Evolutionary conservation across 1,140 invertebrate species (phyloP).

Genomic region (Diorhabda carinulata): DNA sequence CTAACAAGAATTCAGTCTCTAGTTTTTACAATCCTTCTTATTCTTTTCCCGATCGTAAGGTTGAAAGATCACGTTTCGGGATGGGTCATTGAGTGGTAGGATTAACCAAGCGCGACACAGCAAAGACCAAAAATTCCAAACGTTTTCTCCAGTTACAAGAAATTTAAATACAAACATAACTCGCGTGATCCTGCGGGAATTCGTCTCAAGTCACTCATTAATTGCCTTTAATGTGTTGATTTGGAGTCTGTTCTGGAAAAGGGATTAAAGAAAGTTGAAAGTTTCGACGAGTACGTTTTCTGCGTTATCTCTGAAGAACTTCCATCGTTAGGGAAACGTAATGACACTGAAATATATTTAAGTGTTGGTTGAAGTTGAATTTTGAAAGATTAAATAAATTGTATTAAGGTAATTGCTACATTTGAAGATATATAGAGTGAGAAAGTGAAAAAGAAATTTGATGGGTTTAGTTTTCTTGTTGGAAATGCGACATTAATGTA

Average conservation of each 20-base stretch:
- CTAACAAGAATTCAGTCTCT: too few species aligned
- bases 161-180: constrained; percentile 16
- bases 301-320: not conserved
- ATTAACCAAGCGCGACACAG: not conserved
- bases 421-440: too few species aligned
- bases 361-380: not conserved
- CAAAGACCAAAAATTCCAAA: constrained; percentile 9
- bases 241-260: constrained; percentile 7
- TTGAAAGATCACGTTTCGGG: not conserved
- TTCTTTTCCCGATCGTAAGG: not conserved
- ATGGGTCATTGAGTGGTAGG: constrained; percentile 4
- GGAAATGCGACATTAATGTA: not conserved
- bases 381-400: not conserved
- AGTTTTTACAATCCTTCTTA: too few species aligned
- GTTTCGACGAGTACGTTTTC: constrained; percentile 6
- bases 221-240: constrained; percentile 15
- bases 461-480: not conserved
- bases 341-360: constrained; percentile 10
- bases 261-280: constrained; percentile 12
- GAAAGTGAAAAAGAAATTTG: too few species aligned
- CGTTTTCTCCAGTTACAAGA: constrained; percentile 9
- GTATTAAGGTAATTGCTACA: not conserved
- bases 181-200: constrained; percentile 11
- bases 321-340: constrained; percentile 5
- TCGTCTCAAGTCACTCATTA: constrained; percentile 12